Percentiles rank a stretch among this genome's conserved stretches.
These are phyloP conservation scores for Toxotes chatareus DNA, from an alignment of 2,113 vertebrate species.

Conservation along the genomic window DNA sequence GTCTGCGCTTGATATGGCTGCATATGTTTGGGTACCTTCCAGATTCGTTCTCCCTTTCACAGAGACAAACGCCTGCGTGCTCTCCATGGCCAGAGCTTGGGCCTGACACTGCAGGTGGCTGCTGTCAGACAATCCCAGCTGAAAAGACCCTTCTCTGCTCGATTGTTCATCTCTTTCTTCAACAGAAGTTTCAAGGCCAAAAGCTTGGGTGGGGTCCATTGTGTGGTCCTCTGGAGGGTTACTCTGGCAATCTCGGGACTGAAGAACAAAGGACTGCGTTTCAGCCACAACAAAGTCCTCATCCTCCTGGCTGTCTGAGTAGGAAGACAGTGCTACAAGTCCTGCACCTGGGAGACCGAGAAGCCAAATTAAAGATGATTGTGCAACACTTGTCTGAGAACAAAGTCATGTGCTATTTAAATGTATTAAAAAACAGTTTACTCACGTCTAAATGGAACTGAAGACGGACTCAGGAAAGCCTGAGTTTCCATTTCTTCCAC, in stretches of 20 bases:
- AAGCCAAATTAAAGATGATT: background rate
- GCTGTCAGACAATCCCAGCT: slow-evolving; percentile 71
- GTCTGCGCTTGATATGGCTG: background rate
- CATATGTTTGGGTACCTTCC: slow-evolving; percentile 65
- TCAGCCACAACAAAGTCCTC: slow-evolving; percentile 75
- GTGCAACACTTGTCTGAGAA: background rate
- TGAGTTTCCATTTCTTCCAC: slow-evolving; percentile 77
- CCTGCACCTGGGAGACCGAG: slow-evolving; percentile 41
- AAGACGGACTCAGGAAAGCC: slow-evolving; percentile 62
- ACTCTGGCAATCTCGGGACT: slow-evolving; percentile 6
- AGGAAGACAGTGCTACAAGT: slow-evolving; percentile 8
- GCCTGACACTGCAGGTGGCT: slow-evolving; percentile 53
- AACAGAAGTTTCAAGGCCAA: slow-evolving; percentile 7
- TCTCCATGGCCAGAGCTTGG: slow-evolving; percentile 51
- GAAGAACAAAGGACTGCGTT: slow-evolving; percentile 78
- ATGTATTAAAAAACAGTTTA: slow-evolving; percentile 6
- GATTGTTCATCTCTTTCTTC: slow-evolving; percentile 31
- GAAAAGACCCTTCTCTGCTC: slow-evolving; percentile 54
- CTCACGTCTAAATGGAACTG: slow-evolving; percentile 61
- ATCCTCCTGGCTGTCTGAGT: slow-evolving; percentile 68
- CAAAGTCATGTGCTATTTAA: background rate
- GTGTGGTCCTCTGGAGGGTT: slow-evolving; percentile 4
- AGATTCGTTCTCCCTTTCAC: slow-evolving; percentile 26
- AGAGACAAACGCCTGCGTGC: slow-evolving; percentile 58
- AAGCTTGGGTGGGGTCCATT: slow-evolving; percentile 39